Conservation (phyloP, 2,113 vertebrate genomes). For the Pollachius pollachius region DNA sequence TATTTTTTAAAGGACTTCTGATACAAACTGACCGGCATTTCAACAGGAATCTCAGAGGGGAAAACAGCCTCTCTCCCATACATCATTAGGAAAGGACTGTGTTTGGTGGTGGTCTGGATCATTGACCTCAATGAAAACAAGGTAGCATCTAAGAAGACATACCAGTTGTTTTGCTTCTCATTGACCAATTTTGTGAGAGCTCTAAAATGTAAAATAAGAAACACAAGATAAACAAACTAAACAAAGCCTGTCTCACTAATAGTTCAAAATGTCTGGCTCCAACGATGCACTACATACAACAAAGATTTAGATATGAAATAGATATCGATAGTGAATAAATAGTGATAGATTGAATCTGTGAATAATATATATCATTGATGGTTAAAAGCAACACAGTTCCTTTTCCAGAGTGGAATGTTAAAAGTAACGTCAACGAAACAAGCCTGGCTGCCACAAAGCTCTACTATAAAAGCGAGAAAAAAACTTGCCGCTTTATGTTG, state of each 20-base stretch:
- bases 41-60: conserved; percentile 22
- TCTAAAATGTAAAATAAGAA: conserved; percentile 18
- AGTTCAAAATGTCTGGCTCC: neutral
- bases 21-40: conserved; percentile 18
- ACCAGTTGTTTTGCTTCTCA: conserved; percentile 25
- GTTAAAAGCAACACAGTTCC: no score
- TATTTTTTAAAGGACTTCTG: no score
- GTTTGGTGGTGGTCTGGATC: conserved; percentile 35
- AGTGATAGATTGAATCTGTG: neutral
- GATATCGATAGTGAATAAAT: neutral
- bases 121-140: conserved; percentile 35
- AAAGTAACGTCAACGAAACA: neutral
- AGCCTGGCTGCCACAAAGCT: no score
- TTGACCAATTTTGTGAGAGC: conserved; percentile 32
- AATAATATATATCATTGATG: neutral
- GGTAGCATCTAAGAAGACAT: conserved; percentile 25
- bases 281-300: neutral
- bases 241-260: neutral
- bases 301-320: neutral
- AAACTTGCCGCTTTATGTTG: conserved; percentile 10
- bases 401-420: neutral
- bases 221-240: neutral
- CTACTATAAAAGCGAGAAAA: no score
- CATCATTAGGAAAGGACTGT: conserved; percentile 28
- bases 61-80: conserved; percentile 35